Conservation (phyloP, 2,888 invertebrate genomes). For the Zootermopsis nevadensis region DNA sequence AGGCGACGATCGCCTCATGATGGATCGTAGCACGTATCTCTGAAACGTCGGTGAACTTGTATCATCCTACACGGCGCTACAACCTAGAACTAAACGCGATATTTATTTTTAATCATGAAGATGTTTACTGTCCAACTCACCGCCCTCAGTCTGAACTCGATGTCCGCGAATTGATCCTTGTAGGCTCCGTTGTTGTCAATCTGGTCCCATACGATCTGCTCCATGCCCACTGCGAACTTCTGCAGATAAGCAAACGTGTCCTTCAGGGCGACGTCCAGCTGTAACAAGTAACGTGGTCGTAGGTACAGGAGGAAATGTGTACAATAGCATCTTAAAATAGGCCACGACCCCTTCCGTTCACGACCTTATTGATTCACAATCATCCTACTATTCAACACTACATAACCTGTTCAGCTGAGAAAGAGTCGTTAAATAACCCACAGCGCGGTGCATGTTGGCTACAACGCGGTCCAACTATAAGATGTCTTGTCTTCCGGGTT, state of each 20-base stretch:
- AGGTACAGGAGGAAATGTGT: too few species aligned
- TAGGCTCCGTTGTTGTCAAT: slow-evolving; percentile 65
- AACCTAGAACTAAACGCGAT: too few species aligned
- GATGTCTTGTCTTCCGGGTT: too few species aligned
- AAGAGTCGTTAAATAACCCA: too few species aligned
- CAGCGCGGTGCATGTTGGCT: too few species aligned
- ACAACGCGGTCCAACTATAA: too few species aligned
- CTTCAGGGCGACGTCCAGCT: slow-evolving; percentile 68
- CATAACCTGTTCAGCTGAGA: not conserved
- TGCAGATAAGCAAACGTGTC: slow-evolving; percentile 76
- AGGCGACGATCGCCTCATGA: too few species aligned
- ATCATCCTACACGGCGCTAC: too few species aligned
- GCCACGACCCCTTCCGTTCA: not conserved
- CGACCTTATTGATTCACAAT: not conserved
- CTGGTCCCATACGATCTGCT: slow-evolving; percentile 73
- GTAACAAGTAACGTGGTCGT: slow-evolving; percentile 58
- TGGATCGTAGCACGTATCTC: not conserved
- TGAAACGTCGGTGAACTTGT: too few species aligned
- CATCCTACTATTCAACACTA: not conserved
- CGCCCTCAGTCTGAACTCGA: slow-evolving; percentile 71
- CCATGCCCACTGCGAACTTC: slow-evolving; percentile 76
- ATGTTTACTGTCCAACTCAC: slow-evolving; percentile 63
- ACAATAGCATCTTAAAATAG: not conserved
- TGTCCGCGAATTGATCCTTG: slow-evolving; percentile 67
- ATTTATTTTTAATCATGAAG: too few species aligned